Evolutionary conservation across 2,797 vertebrate genomes (phyloP).

Genomic region (Centroberyx gerrardi): DNA sequence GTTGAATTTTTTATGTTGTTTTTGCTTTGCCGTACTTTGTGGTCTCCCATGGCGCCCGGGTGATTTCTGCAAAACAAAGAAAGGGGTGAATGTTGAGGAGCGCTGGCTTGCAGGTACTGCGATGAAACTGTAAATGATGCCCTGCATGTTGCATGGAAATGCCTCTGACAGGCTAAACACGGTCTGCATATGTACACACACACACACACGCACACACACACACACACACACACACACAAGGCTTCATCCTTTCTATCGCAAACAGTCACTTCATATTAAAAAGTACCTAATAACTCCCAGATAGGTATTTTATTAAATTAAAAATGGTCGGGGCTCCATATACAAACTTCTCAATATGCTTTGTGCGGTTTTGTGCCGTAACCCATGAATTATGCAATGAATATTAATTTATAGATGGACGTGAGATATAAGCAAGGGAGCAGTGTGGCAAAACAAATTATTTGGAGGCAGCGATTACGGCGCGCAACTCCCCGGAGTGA

Average conservation of each 20-base stretch:
- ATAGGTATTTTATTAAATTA: constrained; percentile 56
- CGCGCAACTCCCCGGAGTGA: constrained; percentile 59
- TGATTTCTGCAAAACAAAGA: constrained; percentile 25
- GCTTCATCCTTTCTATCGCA: too few species aligned
- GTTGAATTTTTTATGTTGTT: constrained; percentile 56
- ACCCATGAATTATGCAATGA: constrained; percentile 46
- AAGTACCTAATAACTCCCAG: constrained; percentile 50
- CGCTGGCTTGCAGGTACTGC: constrained; percentile 11
- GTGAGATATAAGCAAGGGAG: constrained; percentile 59
- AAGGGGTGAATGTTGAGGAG: background rate
- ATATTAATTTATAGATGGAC: constrained; percentile 68
- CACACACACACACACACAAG: too few species aligned
- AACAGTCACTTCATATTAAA: constrained; percentile 53
- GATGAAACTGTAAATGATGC: constrained; percentile 4
- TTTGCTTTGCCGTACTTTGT: constrained; percentile 18
- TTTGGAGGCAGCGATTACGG: constrained; percentile 70
- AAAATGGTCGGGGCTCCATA: constrained; percentile 20
- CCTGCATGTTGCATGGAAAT: too few species aligned
- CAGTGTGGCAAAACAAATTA: constrained; percentile 81
- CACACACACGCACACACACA: too few species aligned
- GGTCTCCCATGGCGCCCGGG: constrained; percentile 7
- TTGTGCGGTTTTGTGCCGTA: constrained; percentile 20
- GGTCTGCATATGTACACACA: too few species aligned
- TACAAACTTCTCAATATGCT: constrained; percentile 14
- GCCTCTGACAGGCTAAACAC: too few species aligned